Base-by-base conservation (phyloP, 1,140 invertebrate genomes). In the Antheraea pernyi region DNA sequence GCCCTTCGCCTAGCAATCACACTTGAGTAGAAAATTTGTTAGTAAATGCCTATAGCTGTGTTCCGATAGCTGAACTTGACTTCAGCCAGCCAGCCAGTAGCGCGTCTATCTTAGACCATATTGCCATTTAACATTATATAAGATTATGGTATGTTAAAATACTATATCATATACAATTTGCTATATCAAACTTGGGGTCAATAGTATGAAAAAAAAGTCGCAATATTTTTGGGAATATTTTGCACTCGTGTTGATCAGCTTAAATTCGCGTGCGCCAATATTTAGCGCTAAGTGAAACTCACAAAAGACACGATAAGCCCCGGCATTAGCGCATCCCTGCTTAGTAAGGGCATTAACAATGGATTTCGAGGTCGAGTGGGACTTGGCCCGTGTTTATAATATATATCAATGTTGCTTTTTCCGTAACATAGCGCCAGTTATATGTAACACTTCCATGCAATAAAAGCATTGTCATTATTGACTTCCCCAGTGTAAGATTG, bases 241-340 rank as follows among this genome's bases (percentile, higher is more conserved):
- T 37, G 64, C 30, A 59, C 30, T 37, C 0, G 46, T 46, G 0
- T 65, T 60, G 48, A 42, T 11, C 39, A 42, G 11, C 39, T 7
- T 42, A 42, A 7, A 66, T 64, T 74, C 68, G 75, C 75, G 75
- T 77, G 75, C 62, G 39, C 69, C 65, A 67, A 53, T 67, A 72
- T 72, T 77, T 72, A 77, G 65, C 46, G 70, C 66, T 72, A 77
- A 77, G 70, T 73, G 72, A 77, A 72, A 72, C 67, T 65, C 72
- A 77, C 75, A 77, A 77, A 77, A 72, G 75, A 72, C 71, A 68
- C 75, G 72, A 77, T 77, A 77, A 77, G 72, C 61, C 39, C n/a
- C 64, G 37, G 68, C 75, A 77, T 77, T 77, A 77, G 63, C 61
- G 65, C 60, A 72, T 74, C 70, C 71, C 60, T 67, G 67, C 61